phyloP scores from a whole-genome alignment of 2,888 invertebrate species.

The Drosophila conformis region DNA sequence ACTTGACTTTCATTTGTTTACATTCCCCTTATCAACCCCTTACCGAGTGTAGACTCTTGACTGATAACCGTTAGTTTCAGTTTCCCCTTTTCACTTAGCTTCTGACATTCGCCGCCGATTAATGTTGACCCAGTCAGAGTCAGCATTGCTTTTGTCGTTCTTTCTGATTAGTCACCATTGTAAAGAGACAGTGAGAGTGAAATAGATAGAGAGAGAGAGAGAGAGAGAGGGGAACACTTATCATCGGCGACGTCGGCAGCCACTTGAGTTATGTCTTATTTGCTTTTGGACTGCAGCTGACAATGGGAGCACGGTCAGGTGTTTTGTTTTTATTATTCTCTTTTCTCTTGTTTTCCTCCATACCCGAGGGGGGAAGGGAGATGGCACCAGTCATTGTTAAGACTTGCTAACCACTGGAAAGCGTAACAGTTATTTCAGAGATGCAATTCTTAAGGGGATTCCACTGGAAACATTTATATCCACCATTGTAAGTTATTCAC shows the following conservation, averaged over 20 bases:
- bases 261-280: constrained; percentile 12
- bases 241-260: constrained; percentile 11
- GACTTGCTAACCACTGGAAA: background rate
- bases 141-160: background rate
- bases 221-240: constrained; percentile 19
- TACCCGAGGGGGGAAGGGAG: background rate
- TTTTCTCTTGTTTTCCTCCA: background rate
- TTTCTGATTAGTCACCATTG: constrained; percentile 16
- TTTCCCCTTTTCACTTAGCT: constrained; percentile 8
- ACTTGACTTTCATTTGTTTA: constrained; percentile 52
- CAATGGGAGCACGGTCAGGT: constrained; percentile 19
- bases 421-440: background rate
- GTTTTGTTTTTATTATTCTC: constrained; percentile 2
- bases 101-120: constrained; percentile 8
- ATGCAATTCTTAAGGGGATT: background rate
- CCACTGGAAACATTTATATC: background rate
- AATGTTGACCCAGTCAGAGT: constrained; percentile 46
- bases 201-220: background rate
- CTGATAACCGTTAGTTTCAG: constrained; percentile 22
- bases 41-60: background rate
- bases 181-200: background rate
- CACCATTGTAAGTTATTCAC: background rate
- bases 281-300: constrained; percentile 17
- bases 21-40: constrained; percentile 7
- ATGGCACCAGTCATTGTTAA: background rate